These are phyloP conservation scores for Anodontia alba DNA, from an alignment of 2,888 invertebrate species.

Conservation along the genomic window DNA sequence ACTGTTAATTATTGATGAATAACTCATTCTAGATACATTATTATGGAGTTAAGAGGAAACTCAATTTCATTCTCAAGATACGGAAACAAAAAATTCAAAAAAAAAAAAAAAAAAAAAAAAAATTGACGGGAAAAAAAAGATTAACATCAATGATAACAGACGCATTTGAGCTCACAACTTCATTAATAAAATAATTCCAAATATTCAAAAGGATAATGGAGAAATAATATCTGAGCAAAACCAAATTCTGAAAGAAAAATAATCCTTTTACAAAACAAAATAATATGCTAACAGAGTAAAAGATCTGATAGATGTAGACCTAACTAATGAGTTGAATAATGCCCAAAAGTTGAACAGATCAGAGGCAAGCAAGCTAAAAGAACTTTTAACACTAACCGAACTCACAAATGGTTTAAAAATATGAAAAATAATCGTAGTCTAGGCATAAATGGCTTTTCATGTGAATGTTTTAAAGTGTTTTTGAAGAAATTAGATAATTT, in stretches of 20 bases:
- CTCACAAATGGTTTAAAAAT: no score
- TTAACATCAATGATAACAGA: not conserved
- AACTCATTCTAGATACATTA: not conserved
- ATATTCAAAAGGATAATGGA: not conserved
- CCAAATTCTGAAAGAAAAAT: not conserved
- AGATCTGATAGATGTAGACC: not conserved
- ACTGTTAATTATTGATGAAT: not conserved
- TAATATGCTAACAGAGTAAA: no score
- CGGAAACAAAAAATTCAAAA: no score
- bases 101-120: not conserved
- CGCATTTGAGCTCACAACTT: not conserved
- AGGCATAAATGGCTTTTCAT: not conserved
- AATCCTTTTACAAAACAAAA: not conserved
- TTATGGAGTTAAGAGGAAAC: not conserved
- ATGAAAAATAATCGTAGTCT: no score
- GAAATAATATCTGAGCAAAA: not conserved
- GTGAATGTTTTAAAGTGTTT: not conserved
- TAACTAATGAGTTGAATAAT: not conserved
- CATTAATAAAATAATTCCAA: not conserved
- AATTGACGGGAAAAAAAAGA: not conserved
- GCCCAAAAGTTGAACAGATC: not conserved
- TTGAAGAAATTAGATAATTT: not conserved
- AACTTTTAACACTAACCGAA: not conserved
- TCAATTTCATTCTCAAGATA: not conserved
- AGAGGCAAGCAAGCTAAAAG: not conserved